Conservation (phyloP, 2,888 invertebrate genomes). For the Diarsia rubi region DNA sequence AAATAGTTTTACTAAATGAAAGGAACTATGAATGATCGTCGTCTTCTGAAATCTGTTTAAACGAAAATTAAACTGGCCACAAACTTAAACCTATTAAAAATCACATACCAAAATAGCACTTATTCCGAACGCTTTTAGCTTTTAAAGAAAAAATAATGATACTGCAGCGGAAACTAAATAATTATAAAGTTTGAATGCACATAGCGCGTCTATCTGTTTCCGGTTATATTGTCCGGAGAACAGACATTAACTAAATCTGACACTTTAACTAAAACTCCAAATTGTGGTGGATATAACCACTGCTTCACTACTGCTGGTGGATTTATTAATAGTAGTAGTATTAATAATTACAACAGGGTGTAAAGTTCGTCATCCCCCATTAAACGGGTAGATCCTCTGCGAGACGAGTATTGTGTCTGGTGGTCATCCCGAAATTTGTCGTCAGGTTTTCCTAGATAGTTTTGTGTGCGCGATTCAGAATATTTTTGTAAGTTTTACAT, state of each 20-base stretch:
- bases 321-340: too few species aligned
- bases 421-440: too few species aligned
- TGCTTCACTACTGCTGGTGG: neutral
- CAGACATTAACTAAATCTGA: conserved; percentile 17
- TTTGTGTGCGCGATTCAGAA: too few species aligned
- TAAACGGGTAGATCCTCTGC: too few species aligned
- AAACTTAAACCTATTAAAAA: neutral
- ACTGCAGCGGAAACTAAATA: conserved; percentile 25
- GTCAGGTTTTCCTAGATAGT: too few species aligned
- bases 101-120: neutral
- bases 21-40: neutral
- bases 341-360: too few species aligned
- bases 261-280: neutral
- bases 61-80: neutral
- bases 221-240: conserved; percentile 7
- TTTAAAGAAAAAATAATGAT: conserved; percentile 25
- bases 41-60: neutral
- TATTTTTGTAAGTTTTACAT: too few species aligned
- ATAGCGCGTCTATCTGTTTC: conserved; percentile 18
- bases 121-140: conserved; percentile 7
- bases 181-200: conserved; percentile 35
- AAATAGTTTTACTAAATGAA: neutral
- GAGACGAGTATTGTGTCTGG: too few species aligned
- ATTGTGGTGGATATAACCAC: neutral
- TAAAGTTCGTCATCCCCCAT: too few species aligned